Base-by-base conservation (phyloP, 1,140 invertebrate species). In the Drosophila orena region DNA sequence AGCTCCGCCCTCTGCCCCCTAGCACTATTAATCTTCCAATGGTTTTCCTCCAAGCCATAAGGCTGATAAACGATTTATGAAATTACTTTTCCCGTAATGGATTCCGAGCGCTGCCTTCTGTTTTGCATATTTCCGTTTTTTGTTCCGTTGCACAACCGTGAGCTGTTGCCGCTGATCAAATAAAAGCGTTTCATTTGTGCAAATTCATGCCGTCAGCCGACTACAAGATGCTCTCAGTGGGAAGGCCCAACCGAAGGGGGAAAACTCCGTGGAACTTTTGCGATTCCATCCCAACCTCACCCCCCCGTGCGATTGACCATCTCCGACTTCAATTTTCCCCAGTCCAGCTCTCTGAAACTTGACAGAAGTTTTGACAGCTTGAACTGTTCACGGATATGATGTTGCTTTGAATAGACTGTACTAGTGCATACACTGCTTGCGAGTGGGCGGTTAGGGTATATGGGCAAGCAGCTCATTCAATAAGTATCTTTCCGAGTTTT, bases 121-220 rank as follows among this genome's bases (percentile, higher is more conserved):
- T 35, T 58, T 57, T 49, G 66, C 79, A 72, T 81, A 81, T 75
- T 83, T 84, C 62, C 74, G 47, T 65, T 83, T 69, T 60, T 83
- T 69, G 60, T 73, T 72, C 40, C 43, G 61, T 71, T 76, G 70
- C 56, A 74, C 76, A 79, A 73, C 69, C 35, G 43, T 56, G 52
- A 40, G 50, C 47, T 49, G 50, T 73, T 44, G 42, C 15, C n/a
- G 34, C 59, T 50, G 43, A 64, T 66, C 62, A 64, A 64, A 66
- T 80, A 64, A 79, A 80, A 65, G 43, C 68, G 38, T 58, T 72
- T 71, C 65, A 66, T 72, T 79, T 74, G 53, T 75, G 77, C 62
- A 64, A 80, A 74, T 59, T 68, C 46, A 61, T 57, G 17, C 53
- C 44, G 22, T 8, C 38, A n/a, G 1, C 44, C 20, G 58, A 50